These are phyloP conservation scores for Mimas tiliae DNA, from an alignment of 2,888 invertebrate genomes.

Conservation along the genomic window DNA sequence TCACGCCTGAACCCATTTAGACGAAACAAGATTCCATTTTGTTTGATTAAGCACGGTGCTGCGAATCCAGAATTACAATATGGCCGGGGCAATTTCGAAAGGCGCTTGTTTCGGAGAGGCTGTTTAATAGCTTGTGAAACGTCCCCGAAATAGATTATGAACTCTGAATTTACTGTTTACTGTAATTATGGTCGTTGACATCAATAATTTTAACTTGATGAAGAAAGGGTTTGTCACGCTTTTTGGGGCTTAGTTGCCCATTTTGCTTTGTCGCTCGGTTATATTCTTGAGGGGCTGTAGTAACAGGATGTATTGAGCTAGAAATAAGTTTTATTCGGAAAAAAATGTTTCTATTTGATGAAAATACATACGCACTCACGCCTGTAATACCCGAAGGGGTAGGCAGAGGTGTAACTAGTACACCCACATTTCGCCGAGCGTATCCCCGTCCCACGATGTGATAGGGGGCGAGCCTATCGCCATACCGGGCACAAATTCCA, in stretches of 20 bases:
- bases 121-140: constrained; percentile 16
- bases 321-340: too few species aligned
- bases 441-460: too few species aligned
- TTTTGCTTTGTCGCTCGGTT: background rate
- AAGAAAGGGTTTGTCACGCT: background rate
- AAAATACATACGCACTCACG: too few species aligned
- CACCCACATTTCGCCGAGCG: too few species aligned
- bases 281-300: background rate
- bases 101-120: background rate
- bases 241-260: background rate
- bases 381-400: too few species aligned
- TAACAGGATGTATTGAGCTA: too few species aligned
- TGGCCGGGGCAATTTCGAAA: constrained; percentile 23
- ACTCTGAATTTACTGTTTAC: constrained; percentile 18
- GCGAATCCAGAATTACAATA: constrained; percentile 25
- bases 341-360: too few species aligned
- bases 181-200: constrained; percentile 3
- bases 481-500: too few species aligned
- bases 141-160: constrained; percentile 15
- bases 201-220: background rate
- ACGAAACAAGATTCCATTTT: constrained; percentile 43
- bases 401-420: too few species aligned
- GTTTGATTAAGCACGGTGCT: constrained; percentile 45
- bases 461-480: too few species aligned
- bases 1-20: constrained; percentile 21